Base-by-base conservation (phyloP, 2,797 vertebrate genomes). In the Alosa sapidissima region DNA sequence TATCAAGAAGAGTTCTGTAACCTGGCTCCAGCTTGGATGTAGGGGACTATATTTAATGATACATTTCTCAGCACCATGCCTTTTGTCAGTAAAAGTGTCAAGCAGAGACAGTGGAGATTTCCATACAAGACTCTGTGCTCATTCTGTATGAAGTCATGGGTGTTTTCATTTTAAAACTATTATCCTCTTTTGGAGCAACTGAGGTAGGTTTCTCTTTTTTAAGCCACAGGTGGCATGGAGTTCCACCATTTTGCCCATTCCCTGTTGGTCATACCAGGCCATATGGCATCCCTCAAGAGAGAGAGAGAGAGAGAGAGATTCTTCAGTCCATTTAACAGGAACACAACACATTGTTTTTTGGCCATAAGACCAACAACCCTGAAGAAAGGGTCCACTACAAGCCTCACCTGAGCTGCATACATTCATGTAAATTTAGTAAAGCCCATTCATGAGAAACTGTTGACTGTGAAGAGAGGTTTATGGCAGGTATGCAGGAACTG, bases 401-500 rank as follows among this genome's bases (percentile, higher is more conserved):
- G 5, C 58, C n/a, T 62, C n/a, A 24, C n/a, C n/a, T 28, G 28
- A 1, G 28, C 28, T n/a, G 24, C 21, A 24, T 8, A 62, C 2
- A 24, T 5, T 7, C 21, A 68, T 68, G 28, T 68, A 5, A 14
- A 68, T 68, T 10, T 5, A 5, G 65, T 68, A 33, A 11, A 28
- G n/a, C 8, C 24, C 10, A 3, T 68, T 62, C 62, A 68, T 33
- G 62, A 68, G 28, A 72, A 72, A 72, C 28, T 72, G 65, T 72
- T 13, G 33, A 41, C 11, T 72, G 33, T 41, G 65, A 41, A 11
- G 33, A 72, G 65, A 72, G 65, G 33, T 72, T 72, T 72, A 72
- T 14, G 33, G 65, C 65, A 72, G 65, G 65, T 33, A 28, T 83
- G 60, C 48, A 65, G 65, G 51, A 81, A 84, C 60, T 48, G 68